phyloP scores from a whole-genome alignment of 2,113 vertebrate genomes.

The Colossoma macropomum region DNA sequence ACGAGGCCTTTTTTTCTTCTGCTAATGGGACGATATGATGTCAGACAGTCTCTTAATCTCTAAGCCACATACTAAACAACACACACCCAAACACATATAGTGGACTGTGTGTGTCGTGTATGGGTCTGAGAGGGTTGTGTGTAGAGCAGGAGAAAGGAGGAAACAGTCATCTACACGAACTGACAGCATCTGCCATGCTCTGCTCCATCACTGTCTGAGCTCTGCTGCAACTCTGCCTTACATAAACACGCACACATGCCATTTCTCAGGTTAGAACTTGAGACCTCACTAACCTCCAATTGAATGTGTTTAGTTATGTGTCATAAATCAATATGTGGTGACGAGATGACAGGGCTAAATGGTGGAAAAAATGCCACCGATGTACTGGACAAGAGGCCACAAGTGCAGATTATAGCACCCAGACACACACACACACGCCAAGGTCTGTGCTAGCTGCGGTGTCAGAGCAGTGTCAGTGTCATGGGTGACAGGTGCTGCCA shows the following conservation, averaged over 20 bases:
- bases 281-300: constrained; percentile 33
- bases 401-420: constrained; percentile 46
- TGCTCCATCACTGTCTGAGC: not conserved
- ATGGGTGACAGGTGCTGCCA: constrained; percentile 74
- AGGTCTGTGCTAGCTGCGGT: constrained; percentile 54
- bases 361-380: constrained; percentile 39
- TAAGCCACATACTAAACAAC: not conserved
- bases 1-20: constrained; percentile 41
- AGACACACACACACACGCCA: constrained; percentile 41
- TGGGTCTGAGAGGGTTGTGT: not conserved
- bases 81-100: constrained; percentile 34
- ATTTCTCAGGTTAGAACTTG: not conserved
- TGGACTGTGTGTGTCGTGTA: not conserved
- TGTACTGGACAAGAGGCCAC: constrained; percentile 10
- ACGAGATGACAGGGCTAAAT: constrained; percentile 53
- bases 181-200: constrained; percentile 18
- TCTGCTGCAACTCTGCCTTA: not conserved
- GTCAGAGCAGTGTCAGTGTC: constrained; percentile 51
- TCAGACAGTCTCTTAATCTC: not conserved
- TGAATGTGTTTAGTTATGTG: constrained; percentile 39
- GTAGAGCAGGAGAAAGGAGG: not conserved
- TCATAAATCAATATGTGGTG: constrained; percentile 50
- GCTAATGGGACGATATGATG: not conserved
- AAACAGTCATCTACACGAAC: not conserved
- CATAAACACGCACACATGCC: constrained; percentile 49